A percentile compares a stretch with the other conserved stretches of the same genome.
Evolutionary conservation across 2,113 vertebrate genomes (phyloP).

Genomic region (Nicator chloris): DNA sequence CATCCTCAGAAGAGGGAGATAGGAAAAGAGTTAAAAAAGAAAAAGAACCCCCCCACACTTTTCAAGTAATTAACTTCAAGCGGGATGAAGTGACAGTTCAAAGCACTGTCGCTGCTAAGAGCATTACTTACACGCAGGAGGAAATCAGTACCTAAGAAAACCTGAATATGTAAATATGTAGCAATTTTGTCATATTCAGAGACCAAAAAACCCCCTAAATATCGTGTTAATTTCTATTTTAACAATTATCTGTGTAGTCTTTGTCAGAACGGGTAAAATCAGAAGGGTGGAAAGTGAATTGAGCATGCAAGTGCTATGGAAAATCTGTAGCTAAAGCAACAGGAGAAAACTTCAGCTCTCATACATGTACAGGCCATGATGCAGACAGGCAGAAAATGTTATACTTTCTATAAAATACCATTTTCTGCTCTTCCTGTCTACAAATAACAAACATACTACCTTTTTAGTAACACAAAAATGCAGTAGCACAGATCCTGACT

Average conservation of each 20-base stretch:
- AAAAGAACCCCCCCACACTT: not conserved
- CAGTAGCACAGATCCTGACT: not conserved
- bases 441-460: not conserved
- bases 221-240: not conserved
- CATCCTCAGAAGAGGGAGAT: not conserved
- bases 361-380: not conserved
- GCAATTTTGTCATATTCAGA: not conserved
- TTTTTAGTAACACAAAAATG: not conserved
- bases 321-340: not conserved
- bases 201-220: not conserved
- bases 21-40: not conserved
- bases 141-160: not conserved
- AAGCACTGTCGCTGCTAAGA: not conserved
- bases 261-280: not conserved
- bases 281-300: not conserved
- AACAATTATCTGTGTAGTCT: not conserved
- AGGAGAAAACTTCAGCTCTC: not conserved
- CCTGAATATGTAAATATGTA: not conserved
- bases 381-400: not conserved
- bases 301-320: not conserved
- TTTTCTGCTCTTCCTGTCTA: not conserved
- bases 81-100: conserved; percentile 30
- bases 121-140: not conserved
- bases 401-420: not conserved
- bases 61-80: conserved; percentile 34